Percentiles rank a stretch among this genome's conserved stretches.
phyloP scores from a whole-genome alignment of 2,888 invertebrate species.

The Megaustenia siamemsis region DNA sequence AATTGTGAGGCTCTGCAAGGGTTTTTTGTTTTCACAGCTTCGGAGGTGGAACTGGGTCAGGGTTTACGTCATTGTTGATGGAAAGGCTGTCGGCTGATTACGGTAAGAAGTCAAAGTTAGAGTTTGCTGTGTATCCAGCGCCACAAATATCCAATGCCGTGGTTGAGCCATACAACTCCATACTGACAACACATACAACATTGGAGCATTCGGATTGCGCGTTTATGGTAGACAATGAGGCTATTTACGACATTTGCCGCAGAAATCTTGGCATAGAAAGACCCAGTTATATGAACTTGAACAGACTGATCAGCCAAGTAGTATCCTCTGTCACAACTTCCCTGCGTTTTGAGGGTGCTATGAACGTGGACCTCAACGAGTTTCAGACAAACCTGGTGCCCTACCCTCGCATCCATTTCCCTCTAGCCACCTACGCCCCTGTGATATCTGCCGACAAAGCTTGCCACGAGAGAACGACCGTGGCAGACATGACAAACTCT shows the following conservation, averaged over 20 bases:
- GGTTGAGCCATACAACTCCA: constrained; percentile 56
- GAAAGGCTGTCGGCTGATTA: constrained; percentile 58
- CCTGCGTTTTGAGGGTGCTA: constrained; percentile 58
- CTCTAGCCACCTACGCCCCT: constrained; percentile 57
- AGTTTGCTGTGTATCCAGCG: constrained; percentile 56
- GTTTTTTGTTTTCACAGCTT: constrained; percentile 58
- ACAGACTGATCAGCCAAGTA: constrained; percentile 57
- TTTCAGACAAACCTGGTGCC: constrained; percentile 60
- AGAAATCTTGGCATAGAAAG: constrained; percentile 51
- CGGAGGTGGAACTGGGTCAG: constrained; percentile 58
- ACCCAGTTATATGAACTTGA: constrained; percentile 52
- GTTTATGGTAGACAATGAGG: constrained; percentile 52
- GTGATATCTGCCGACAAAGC: constrained; percentile 59
- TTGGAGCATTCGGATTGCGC: constrained; percentile 52
- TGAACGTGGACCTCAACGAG: constrained; percentile 58
- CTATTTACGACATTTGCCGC: constrained; percentile 51
- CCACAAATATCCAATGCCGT: constrained; percentile 56
- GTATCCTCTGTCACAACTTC: constrained; percentile 59
- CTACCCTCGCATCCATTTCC: constrained; percentile 58
- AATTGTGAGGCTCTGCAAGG: constrained; percentile 58
- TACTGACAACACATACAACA: constrained; percentile 51
- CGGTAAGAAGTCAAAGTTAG: constrained; percentile 56
- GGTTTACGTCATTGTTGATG: constrained; percentile 59
- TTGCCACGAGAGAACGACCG: constrained; percentile 57
- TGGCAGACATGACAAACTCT: constrained; percentile 55